These are phyloP conservation scores for Actenoides lindsayi DNA, from an alignment of 2,113 vertebrate genomes.

Conservation along the genomic window DNA sequence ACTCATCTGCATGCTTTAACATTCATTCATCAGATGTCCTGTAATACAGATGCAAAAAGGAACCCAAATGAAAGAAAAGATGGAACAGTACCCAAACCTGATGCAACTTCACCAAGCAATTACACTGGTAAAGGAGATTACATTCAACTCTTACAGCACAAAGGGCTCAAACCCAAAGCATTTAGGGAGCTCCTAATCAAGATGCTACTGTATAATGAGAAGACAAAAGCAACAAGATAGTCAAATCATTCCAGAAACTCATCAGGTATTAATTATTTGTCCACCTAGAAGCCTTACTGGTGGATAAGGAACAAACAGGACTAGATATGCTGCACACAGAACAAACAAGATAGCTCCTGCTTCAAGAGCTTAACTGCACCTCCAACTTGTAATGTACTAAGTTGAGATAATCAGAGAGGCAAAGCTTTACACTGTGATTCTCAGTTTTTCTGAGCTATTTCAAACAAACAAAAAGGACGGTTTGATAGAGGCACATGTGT, in stretches of 20 bases:
- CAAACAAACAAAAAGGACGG: background rate
- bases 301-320: background rate
- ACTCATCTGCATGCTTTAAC: background rate
- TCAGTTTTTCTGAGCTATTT: background rate
- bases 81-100: background rate
- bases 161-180: background rate
- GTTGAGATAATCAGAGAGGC: background rate
- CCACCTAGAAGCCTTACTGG: background rate
- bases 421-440: background rate
- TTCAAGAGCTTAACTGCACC: background rate
- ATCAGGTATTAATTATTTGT: background rate
- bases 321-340: background rate
- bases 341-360: background rate
- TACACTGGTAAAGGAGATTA: background rate
- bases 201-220: background rate
- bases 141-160: background rate
- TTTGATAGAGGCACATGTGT: background rate
- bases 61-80: background rate
- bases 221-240: background rate
- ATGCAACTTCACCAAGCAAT: background rate
- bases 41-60: background rate
- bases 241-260: background rate
- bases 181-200: background rate
- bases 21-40: background rate
- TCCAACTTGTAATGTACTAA: background rate